These are phyloP conservation scores for Narcine bancroftii DNA, from an alignment of 2,113 vertebrate genomes.

Conservation along the genomic window DNA sequence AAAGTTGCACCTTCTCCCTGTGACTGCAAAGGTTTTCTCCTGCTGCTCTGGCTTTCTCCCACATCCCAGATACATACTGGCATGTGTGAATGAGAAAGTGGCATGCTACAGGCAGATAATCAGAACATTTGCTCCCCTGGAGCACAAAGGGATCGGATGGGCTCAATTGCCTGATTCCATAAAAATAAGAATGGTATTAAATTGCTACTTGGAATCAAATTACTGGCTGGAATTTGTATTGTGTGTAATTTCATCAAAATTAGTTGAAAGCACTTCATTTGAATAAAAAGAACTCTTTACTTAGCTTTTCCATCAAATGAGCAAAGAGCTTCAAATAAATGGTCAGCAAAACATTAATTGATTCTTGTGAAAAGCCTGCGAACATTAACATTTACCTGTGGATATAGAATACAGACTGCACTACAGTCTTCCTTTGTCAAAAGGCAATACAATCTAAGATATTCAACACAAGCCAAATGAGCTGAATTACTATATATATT, in stretches of 20 bases:
- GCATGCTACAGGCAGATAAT: too few species aligned
- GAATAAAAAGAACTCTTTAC: background rate
- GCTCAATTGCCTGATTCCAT: too few species aligned
- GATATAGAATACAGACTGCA: background rate
- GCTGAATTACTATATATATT: background rate
- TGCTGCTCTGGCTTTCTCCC: too few species aligned
- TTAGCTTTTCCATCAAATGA: background rate
- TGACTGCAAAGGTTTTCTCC: too few species aligned
- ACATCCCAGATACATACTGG: too few species aligned
- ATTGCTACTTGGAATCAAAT: too few species aligned
- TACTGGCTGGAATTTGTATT: background rate
- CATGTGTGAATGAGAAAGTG: too few species aligned
- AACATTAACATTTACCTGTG: background rate
- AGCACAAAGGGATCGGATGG: too few species aligned
- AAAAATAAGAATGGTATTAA: background rate
- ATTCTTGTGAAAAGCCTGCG: background rate
- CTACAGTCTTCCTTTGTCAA: background rate
- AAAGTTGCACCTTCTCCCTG: too few species aligned
- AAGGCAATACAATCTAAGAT: background rate
- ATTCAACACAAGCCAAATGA: background rate
- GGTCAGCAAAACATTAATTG: background rate
- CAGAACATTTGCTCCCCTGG: too few species aligned
- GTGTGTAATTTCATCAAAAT: background rate
- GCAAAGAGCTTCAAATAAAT: background rate
- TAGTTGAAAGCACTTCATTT: background rate